Evolutionary conservation across 2,888 invertebrate species (phyloP).

Genomic region (Acronicta alni): DNA sequence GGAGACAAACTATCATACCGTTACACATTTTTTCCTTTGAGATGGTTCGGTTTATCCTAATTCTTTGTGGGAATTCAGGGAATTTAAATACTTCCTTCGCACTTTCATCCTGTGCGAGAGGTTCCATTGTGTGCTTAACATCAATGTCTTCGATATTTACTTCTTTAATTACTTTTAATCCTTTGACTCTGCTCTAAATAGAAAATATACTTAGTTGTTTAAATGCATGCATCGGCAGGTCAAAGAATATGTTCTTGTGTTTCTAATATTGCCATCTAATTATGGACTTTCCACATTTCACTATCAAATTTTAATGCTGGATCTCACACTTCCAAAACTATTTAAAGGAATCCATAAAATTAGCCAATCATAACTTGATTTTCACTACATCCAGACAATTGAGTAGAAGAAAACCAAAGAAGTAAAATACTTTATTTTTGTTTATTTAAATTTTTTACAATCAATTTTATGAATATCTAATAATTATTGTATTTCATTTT

Average conservation of each 20-base stretch:
- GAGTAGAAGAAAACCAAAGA: slow-evolving; percentile 32
- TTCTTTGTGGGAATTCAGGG: slow-evolving; percentile 12
- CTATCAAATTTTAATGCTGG: neutral
- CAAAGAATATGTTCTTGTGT: slow-evolving; percentile 10
- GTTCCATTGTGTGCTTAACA: slow-evolving; percentile 45
- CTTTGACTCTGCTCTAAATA: neutral
- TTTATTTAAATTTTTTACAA: slow-evolving; percentile 53
- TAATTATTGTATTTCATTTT: slow-evolving; percentile 48
- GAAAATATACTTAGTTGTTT: neutral
- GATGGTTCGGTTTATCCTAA: slow-evolving; percentile 29
- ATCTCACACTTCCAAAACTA: neutral
- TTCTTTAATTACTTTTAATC: neutral
- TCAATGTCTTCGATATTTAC: slow-evolving; percentile 21
- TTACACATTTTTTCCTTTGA: slow-evolving; percentile 53
- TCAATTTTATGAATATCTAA: slow-evolving; percentile 44
- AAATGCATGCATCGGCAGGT: neutral
- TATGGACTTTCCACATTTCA: slow-evolving; percentile 1
- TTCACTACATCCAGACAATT: slow-evolving; percentile 4
- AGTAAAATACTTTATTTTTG: slow-evolving; percentile 45
- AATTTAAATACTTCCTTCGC: slow-evolving; percentile 24
- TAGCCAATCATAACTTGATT: slow-evolving; percentile 2
- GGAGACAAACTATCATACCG: slow-evolving; percentile 36
- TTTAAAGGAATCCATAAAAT: neutral
- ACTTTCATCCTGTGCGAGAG: slow-evolving; percentile 26
- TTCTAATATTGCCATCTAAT: neutral